phyloP scores from a whole-genome alignment of 2,888 invertebrate species.

The Drosophila austrosaltans region DNA sequence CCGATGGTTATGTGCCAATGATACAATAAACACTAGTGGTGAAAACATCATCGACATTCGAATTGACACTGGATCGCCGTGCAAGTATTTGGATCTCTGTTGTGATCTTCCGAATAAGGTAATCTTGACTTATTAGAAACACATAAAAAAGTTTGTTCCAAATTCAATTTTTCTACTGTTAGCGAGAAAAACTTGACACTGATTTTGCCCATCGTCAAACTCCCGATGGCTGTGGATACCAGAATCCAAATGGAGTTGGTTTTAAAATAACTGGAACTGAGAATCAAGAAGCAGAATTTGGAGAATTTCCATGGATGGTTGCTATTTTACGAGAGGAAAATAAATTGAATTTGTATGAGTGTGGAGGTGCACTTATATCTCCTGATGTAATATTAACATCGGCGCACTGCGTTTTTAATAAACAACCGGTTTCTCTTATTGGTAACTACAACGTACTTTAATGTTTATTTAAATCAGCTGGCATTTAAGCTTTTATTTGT shows the following conservation, averaged over 20 bases:
- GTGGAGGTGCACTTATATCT: conserved; percentile 82
- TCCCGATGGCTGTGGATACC: conserved; percentile 87
- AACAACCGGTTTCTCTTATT: conserved; percentile 69
- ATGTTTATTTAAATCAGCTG: neutral
- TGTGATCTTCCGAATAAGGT: conserved; percentile 77
- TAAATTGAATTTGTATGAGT: conserved; percentile 84
- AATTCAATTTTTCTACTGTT: neutral
- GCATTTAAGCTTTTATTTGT: neutral
- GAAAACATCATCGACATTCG: conserved; percentile 90
- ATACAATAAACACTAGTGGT: conserved; percentile 88
- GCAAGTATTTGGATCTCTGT: conserved; percentile 77
- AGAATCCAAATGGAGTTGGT: conserved; percentile 89
- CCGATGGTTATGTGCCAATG: conserved; percentile 89
- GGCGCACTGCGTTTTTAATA: conserved; percentile 88
- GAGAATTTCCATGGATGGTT: conserved; percentile 85
- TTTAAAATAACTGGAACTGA: conserved; percentile 87
- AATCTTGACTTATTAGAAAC: neutral
- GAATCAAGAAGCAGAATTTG: conserved; percentile 87
- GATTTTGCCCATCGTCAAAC: conserved; percentile 31
- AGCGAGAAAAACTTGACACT: conserved; percentile 36
- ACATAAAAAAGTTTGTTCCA: neutral
- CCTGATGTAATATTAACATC: conserved; percentile 89
- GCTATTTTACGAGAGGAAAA: conserved; percentile 78
- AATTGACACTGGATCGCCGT: conserved; percentile 82
- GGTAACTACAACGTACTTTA: conserved; percentile 32